Evolutionary conservation across 2,113 vertebrate species (phyloP).

Genomic region (Ceratotherium simum): DNA sequence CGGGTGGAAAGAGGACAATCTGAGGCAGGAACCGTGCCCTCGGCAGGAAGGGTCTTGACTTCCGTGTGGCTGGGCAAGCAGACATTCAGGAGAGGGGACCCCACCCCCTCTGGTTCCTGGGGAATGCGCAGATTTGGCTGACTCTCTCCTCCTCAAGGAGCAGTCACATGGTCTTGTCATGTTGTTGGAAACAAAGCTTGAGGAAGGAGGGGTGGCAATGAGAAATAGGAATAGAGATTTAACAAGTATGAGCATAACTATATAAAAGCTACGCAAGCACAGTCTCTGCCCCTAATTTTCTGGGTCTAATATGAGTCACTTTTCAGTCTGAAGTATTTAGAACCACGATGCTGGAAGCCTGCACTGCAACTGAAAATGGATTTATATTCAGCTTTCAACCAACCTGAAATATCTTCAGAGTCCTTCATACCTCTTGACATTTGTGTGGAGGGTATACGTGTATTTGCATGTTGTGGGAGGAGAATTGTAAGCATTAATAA

Average conservation of each 20-base stretch:
- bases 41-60: too few relatives aligned
- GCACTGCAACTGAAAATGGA: background rate
- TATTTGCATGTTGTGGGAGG: background rate
- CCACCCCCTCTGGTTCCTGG: background rate
- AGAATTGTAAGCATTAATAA: background rate
- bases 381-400: background rate
- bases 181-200: background rate
- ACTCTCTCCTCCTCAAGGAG: background rate
- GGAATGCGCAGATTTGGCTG: background rate
- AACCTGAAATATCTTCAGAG: background rate
- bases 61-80: background rate
- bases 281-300: background rate
- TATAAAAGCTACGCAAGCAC: background rate
- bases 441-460: background rate
- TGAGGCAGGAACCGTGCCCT: background rate
- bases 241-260: background rate
- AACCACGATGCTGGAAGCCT: background rate
- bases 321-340: constrained; percentile 32
- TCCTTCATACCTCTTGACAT: background rate
- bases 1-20: background rate
- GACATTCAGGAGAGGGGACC: background rate
- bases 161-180: background rate
- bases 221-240: background rate
- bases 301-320: background rate
- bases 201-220: background rate